Evolutionary conservation across 2,888 invertebrate genomes (phyloP).

Genomic region (Drymonia ruficornis): DNA sequence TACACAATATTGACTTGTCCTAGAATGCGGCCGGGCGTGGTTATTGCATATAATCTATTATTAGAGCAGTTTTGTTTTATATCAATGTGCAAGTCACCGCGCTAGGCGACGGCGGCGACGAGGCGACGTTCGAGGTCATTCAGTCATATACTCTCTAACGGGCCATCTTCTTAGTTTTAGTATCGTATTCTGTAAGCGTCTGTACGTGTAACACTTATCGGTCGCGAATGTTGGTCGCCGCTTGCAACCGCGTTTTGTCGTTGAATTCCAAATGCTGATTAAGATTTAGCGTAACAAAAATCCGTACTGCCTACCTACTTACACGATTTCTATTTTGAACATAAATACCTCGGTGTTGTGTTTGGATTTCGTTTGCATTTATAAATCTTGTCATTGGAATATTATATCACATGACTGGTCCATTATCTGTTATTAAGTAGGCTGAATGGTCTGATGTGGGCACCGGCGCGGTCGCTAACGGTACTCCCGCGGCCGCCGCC

Average conservation of each 20-base stretch:
- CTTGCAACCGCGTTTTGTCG: slow-evolving; percentile 40
- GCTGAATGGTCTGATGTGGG: slow-evolving; percentile 62
- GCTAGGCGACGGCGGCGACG: slow-evolving; percentile 41
- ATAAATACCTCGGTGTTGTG: slow-evolving; percentile 2
- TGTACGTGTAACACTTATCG: slow-evolving; percentile 62
- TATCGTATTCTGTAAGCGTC: slow-evolving; percentile 60
- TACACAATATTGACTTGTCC: slow-evolving; percentile 63
- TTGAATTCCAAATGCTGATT: slow-evolving; percentile 44
- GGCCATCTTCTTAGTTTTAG: slow-evolving; percentile 65
- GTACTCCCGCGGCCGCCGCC: slow-evolving; percentile 52
- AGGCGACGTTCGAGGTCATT: slow-evolving; percentile 60
- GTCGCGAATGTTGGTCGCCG: slow-evolving; percentile 53
- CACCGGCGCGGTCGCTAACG: slow-evolving; percentile 62
- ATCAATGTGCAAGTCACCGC: slow-evolving; percentile 64
- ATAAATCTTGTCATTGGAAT: slow-evolving; percentile 38
- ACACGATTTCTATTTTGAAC: slow-evolving; percentile 27
- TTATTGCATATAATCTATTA: slow-evolving; percentile 59
- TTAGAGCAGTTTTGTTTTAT: slow-evolving; percentile 59
- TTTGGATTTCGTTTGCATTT: slow-evolving; percentile 24
- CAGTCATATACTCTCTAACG: slow-evolving; percentile 64
- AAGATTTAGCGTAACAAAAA: slow-evolving; percentile 39
- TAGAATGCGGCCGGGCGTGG: slow-evolving; percentile 65
- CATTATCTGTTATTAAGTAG: slow-evolving; percentile 69
- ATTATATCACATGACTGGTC: slow-evolving; percentile 60
- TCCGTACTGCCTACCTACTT: slow-evolving; percentile 35